Base-by-base conservation (phyloP, 2,797 vertebrate species). In the Hydrocynus forskahlii region DNA sequence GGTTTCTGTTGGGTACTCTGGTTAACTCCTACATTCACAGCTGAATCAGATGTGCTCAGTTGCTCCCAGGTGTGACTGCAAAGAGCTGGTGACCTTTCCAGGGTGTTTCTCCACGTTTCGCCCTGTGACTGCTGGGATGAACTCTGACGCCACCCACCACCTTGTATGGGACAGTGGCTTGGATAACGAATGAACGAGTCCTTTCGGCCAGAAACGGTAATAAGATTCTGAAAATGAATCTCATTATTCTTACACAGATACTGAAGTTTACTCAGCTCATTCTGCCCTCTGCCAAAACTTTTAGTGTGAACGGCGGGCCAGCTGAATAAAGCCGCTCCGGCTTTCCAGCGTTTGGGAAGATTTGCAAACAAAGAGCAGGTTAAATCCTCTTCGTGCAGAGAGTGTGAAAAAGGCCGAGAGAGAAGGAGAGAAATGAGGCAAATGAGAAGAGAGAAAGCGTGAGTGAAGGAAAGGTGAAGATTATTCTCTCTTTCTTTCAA, bases 401-500 rank as follows among this genome's bases (percentile, higher is more conserved):
- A 0, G 0, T 54, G 35, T 59, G 29, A 76, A 52, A 45, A 35
- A 35, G 35, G 35, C 25, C 62, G 78, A 70, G 35, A 76, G 10
- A 66, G 7, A 19, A 40, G 17, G 14, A 74, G 21, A 55, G 23
- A 74, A 81, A 78, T 68, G 50, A 62, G 45, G 17, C 9, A 78
- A 78, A 74, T 69, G 67, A 75, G 40, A 69, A 66, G 48, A 55
- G 29, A 48, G 10, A 7, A 4, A 7, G 25, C 21, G 29, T 29
- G 50, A 19, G 52, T 60, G 7, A 68, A 70, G 73, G 60, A 62
- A 79, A 52, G 55, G 66, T 10, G 23, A 54, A 71, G 78, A 71
- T 77, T 77, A 75, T 71, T 52, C 75, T 81, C 50, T 75, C 77
- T 84, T 74, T 76, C 75, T 59, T 78, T 83, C 55, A 70, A 87